Base-by-base conservation (phyloP, 2,797 vertebrate species). In the Acanthiza pusilla region DNA sequence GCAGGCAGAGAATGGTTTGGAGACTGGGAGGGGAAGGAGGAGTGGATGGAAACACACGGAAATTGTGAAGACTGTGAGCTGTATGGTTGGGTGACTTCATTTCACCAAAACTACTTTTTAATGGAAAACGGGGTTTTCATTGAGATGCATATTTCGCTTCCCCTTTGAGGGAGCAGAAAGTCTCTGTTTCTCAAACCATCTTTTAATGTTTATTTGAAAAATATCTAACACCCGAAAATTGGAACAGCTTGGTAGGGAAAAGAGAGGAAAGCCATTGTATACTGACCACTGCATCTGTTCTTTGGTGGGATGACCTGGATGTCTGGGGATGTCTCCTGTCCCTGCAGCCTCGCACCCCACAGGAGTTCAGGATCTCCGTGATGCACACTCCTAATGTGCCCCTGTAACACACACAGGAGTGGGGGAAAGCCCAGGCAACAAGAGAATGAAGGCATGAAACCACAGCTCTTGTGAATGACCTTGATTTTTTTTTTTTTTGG, bases 61-160 rank as follows among this genome's bases (percentile, higher is more conserved):
- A 90, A 84, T 76, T 48, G 22, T 45, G 71, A 36, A 61, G 60
- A 73, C 67, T 20, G 53, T 20, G 53, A 73, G 60, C 54, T 34
- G 42, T 71, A 77, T 32, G 93, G 80, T 58, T 73, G 71, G 54
- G 74, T 77, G 83, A 80, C 45, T 88, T 77, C 50, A 40, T 90
- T 93, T 90, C 83, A 86, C 67, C 83, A 86, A 91, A 91, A 65
- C 29, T 21, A 30, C 16, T 21, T 93, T 94, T 85, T 90, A 73
- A 79, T 57, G 71, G 74, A 85, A 91, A 94, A 94, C 4, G 19
- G 25, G 16, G 13, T 42, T 93, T 87, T 70, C 77, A 68, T 67
- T 86, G 45, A 77, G 68, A 53, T 86, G 77, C 66, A 78, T 60
- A 48, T 88, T 94, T 88, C 58, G 68, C 58, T 81, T 88, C 8